Conservation (phyloP, 2,797 vertebrate species). For the Eptatretus atami region DNA sequence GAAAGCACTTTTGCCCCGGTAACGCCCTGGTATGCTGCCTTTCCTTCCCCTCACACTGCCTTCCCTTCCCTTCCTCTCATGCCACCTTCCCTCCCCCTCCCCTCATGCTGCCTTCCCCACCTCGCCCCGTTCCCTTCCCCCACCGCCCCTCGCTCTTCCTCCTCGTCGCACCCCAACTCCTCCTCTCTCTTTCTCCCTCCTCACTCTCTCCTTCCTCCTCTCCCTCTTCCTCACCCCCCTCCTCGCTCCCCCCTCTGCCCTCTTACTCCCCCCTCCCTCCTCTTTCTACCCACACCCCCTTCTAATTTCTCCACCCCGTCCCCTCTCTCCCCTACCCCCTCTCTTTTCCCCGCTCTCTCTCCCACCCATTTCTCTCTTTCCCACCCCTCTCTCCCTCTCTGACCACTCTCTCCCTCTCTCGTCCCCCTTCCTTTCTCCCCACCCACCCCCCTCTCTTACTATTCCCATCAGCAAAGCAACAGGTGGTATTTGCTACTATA, state of each 20-base stretch:
- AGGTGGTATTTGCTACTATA: background rate
- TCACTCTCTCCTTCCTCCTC: too few species aligned
- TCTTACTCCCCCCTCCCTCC: background rate
- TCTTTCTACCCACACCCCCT: background rate
- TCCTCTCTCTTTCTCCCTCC: too few species aligned
- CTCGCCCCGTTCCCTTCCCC: too few species aligned
- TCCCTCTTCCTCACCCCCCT: background rate
- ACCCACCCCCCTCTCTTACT: background rate
- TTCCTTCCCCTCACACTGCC: too few species aligned
- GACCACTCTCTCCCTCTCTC: background rate
- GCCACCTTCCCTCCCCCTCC: too few species aligned
- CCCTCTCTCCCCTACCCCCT: background rate
- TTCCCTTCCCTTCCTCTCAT: too few species aligned
- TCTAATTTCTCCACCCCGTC: background rate
- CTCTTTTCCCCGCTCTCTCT: background rate
- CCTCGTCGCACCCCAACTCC: too few species aligned
- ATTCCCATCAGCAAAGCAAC: background rate
- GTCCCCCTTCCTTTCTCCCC: background rate
- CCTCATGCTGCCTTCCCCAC: too few species aligned
- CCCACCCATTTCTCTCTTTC: background rate
- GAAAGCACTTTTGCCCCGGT: too few species aligned
- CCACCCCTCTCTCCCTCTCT: background rate
- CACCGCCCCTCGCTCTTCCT: too few species aligned
- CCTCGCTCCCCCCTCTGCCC: background rate
- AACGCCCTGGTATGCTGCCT: too few species aligned